Evolutionary conservation across 2,888 invertebrate species (phyloP).

Genomic region (Tanypteryx hageni): DNA sequence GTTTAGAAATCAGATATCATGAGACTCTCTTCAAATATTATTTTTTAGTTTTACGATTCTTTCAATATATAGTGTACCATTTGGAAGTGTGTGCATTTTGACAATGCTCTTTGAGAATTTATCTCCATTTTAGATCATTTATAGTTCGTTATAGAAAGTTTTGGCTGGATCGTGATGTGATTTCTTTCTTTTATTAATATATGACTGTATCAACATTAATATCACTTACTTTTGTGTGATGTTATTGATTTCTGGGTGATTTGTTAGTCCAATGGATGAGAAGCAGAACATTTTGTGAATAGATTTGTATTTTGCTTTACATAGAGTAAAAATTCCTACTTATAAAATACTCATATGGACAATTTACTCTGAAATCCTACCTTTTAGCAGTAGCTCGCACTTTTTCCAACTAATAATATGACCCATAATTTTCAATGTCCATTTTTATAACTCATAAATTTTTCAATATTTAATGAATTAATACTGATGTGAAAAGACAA

Average conservation of each 20-base stretch:
- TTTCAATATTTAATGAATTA: no score
- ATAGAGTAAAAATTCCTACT: constrained; percentile 31
- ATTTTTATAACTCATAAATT: no score
- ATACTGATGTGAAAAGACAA: no score
- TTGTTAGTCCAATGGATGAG: constrained; percentile 43
- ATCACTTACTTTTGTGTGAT: not conserved
- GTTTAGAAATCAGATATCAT: not conserved
- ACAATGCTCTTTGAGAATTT: not conserved
- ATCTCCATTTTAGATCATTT: not conserved
- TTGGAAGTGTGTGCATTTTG: not conserved
- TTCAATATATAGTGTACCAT: not conserved
- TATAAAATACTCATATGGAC: not conserved
- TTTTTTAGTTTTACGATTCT: constrained; percentile 6
- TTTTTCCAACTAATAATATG: no score
- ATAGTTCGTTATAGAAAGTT: not conserved
- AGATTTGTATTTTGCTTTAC: constrained; percentile 49
- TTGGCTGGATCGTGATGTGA: not conserved
- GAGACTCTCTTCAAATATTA: not conserved
- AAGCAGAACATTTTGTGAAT: constrained; percentile 42
- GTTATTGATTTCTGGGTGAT: constrained; percentile 42
- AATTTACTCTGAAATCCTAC: no score
- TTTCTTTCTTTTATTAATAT: not conserved
- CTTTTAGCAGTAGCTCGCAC: no score
- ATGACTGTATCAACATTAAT: not conserved
- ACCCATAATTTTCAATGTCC: no score